A percentile compares a stretch with the other conserved stretches of the same genome.
Conservation (phyloP, 2,113 vertebrate genomes). For the Papio anubis region DNA sequence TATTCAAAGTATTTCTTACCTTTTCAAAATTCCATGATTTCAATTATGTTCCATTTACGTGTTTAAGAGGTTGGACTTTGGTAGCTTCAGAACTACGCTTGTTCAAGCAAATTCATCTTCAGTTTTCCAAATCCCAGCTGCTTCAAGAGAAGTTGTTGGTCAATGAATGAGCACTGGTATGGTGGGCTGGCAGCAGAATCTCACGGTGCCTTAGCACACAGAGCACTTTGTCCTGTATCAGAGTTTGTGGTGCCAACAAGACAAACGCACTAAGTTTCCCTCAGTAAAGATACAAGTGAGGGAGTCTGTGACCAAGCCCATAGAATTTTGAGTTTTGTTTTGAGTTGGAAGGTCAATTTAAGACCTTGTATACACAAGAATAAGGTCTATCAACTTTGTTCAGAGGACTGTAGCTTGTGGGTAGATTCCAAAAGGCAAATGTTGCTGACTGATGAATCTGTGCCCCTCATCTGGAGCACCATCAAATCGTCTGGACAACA, state of each 20-base stretch:
- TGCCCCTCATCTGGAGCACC: neutral
- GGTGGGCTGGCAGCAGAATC: neutral
- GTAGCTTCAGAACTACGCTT: neutral
- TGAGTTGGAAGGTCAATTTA: neutral
- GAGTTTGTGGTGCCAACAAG: neutral
- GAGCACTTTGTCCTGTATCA: neutral
- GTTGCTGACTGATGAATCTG: neutral
- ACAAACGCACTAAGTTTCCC: too few relatives aligned
- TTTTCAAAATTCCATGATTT: neutral
- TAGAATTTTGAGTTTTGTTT: neutral
- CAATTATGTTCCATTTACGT: neutral
- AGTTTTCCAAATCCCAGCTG: neutral
- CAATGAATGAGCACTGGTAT: neutral
- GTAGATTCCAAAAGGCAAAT: neutral
- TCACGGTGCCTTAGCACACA: accelerated
- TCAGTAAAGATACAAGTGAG: neutral
- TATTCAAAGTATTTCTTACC: neutral
- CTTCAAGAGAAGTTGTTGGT: neutral
- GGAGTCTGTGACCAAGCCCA: neutral
- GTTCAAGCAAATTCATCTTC: neutral
- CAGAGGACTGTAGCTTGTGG: neutral
- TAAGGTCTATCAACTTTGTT: neutral
- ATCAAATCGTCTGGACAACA: neutral
- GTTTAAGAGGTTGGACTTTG: neutral
- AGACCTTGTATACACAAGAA: neutral